Conservation (phyloP, 92 coral and sea anemone species). For the Nematostella vectensis region DNA sequence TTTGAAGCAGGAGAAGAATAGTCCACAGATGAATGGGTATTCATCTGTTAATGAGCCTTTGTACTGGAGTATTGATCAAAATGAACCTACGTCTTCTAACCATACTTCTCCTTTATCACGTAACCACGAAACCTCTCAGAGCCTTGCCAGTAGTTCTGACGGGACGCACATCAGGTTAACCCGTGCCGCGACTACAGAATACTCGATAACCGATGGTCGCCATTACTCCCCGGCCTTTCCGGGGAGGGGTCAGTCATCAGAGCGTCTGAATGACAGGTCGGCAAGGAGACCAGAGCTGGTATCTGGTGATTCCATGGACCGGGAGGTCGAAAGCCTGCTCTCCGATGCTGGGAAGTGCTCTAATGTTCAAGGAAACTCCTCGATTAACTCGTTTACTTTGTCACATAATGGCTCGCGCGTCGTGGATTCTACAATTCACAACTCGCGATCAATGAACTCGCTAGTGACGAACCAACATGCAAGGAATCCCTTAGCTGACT, state of each 20-base stretch:
- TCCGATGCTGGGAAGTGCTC: constrained; percentile 4
- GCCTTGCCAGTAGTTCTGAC: too few species aligned
- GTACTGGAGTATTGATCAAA: too few species aligned
- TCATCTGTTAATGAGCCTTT: too few species aligned
- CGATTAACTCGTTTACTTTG: too few species aligned
- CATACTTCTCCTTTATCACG: too few species aligned
- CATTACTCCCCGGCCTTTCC: constrained; percentile 1
- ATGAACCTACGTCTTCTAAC: too few species aligned
- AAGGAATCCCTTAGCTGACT: too few species aligned
- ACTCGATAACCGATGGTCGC: background rate
- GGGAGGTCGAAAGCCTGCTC: constrained; percentile 62
- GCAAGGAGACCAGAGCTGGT: constrained; percentile 26
- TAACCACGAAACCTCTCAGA: too few species aligned
- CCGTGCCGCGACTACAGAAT: background rate
- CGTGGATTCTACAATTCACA: background rate
- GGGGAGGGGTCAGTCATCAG: background rate
- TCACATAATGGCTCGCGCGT: background rate
- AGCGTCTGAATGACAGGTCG: background rate
- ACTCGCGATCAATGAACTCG: background rate
- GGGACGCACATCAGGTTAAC: too few species aligned
- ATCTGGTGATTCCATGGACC: constrained; percentile 68
- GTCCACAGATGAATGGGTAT: too few species aligned
- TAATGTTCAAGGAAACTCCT: background rate
- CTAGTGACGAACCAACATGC: background rate
- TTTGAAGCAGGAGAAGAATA: too few species aligned